Evolutionary conservation across 2,888 invertebrate species (phyloP).

Genomic region (Pseudeuparius sepicola): DNA sequence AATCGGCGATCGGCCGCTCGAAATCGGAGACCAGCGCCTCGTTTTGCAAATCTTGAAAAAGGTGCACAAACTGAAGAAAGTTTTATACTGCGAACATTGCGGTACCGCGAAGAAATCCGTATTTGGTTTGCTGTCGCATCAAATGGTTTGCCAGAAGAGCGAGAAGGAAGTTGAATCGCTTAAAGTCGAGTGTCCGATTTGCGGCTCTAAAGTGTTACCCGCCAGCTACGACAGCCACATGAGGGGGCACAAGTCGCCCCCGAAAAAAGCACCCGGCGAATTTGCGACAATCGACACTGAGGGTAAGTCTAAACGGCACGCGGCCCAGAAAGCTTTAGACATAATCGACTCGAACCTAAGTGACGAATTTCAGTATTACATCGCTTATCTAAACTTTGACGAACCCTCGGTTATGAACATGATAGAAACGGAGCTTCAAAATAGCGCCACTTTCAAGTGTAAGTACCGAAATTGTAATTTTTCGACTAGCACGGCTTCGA

Average conservation of each 20-base stretch:
- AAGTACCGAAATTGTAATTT: slow-evolving; percentile 32
- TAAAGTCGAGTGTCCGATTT: slow-evolving; percentile 45
- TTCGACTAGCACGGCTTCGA: slow-evolving; percentile 24
- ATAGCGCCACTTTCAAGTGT: slow-evolving; percentile 30
- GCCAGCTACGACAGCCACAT: slow-evolving; percentile 49
- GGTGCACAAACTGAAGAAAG: slow-evolving; percentile 37
- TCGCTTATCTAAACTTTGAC: slow-evolving; percentile 22
- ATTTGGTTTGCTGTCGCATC: slow-evolving; percentile 52
- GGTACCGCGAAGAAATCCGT: slow-evolving; percentile 41
- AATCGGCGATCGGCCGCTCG: slow-evolving; percentile 43
- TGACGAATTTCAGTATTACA: slow-evolving; percentile 25
- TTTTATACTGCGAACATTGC: slow-evolving; percentile 47
- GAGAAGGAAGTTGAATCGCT: slow-evolving; percentile 42
- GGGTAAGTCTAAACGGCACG: too few species aligned
- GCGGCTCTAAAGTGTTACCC: slow-evolving; percentile 44
- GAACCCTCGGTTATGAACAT: slow-evolving; percentile 19
- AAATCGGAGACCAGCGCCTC: too few species aligned
- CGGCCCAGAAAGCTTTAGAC: too few species aligned
- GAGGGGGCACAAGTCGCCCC: slow-evolving; percentile 13
- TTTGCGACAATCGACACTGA: too few species aligned
- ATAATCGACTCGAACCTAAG: slow-evolving; percentile 11
- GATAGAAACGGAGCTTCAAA: slow-evolving; percentile 27
- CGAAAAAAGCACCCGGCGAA: slow-evolving; percentile 4
- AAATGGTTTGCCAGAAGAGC: slow-evolving; percentile 49
- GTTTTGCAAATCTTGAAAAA: slow-evolving; percentile 42